A percentile compares a stretch with the other conserved stretches of the same genome.
These are phyloP conservation scores for Danio tinwini DNA, from an alignment of 2,797 vertebrate genomes.

Conservation along the genomic window DNA sequence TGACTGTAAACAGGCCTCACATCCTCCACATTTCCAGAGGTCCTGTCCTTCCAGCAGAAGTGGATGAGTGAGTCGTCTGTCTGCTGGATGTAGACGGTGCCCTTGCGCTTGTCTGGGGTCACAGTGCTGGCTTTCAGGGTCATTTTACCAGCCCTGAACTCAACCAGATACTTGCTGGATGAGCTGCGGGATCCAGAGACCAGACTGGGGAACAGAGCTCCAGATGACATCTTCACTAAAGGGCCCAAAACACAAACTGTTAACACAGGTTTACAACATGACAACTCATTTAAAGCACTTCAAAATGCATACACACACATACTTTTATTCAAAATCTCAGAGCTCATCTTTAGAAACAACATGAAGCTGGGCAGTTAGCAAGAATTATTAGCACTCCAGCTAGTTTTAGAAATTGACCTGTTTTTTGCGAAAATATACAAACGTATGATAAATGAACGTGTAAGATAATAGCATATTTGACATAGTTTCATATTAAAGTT, in stretches of 20 bases:
- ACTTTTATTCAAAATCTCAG: neutral
- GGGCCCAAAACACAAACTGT: neutral
- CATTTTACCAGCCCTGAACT: slow-evolving; percentile 97
- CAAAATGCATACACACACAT: neutral
- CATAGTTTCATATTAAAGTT: neutral
- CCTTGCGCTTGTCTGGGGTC: slow-evolving; percentile 95
- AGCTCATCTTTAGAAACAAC: neutral
- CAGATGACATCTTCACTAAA: slow-evolving; percentile 86
- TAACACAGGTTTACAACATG: neutral
- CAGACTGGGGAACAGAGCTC: slow-evolving; percentile 93
- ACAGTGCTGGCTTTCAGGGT: slow-evolving; percentile 91
- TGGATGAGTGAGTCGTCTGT: slow-evolving; percentile 96
- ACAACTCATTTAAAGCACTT: neutral
- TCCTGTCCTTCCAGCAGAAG: slow-evolving; percentile 98
- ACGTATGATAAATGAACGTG: neutral
- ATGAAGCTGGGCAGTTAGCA: slow-evolving; percentile 37
- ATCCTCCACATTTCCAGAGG: slow-evolving; percentile 89
- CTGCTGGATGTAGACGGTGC: slow-evolving; percentile 93
- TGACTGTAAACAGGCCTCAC: slow-evolving; percentile 75
- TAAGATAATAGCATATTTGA: neutral
- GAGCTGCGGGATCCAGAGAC: slow-evolving; percentile 91
- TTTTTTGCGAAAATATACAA: too few relatives aligned
- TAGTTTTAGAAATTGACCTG: neutral
- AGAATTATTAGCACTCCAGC: neutral
- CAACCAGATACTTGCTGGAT: slow-evolving; percentile 94